Base-by-base conservation (phyloP, 2,113 vertebrate species). In the Microcebus jonahi region DNA sequence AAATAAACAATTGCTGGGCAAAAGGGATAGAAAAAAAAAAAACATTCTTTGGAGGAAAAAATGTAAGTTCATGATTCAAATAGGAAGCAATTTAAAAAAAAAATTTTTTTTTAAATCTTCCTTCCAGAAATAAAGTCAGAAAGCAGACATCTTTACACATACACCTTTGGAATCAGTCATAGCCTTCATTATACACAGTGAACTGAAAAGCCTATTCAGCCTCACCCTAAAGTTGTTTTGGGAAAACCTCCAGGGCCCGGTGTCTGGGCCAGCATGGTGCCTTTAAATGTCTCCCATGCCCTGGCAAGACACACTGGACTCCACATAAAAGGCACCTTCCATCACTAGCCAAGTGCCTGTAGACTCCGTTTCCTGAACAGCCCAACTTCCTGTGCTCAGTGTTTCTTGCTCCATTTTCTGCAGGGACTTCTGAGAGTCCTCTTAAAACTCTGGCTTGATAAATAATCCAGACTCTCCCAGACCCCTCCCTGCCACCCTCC, bases 151-250 rank as follows among this genome's bases (percentile, higher is more conserved):
- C 42, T 85, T 57, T 63, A 65, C n/a, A 6, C 15, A 31, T 15
- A 68, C 5, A 9, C n/a, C 42, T 27, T 86, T 29, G 6, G 55
- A 91, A 79, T 73, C 13, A 8, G 45, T 8, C 2, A 0, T 36
- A 50, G 39, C 76, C 55, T 88, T 67, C 8, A 0, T 45, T 48
- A 23, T 14, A 45, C 29, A 55, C 50, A 31, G 79, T 3, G 65
- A 88, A 92, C 75, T 95, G 87, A 95, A 82, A 93, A 83, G 90
- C 31, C 91, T n/a, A 92, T 94, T 97, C 92, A 97, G 53, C 42
- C 87, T 94, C 50, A 3, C 73, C 92, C 71, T 83, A 3, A 55
- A 83, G 96, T 42, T 93, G 93, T 55, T 93, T 92, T 76, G 94
- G 96, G 94, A 97, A 97, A 87, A 75, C 36, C 50, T 97, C 96